Evolutionary conservation across 2,113 vertebrate species (phyloP), one percentile per base, ranked within the genome.

Genomic region (Lathamus discolor): DNA sequence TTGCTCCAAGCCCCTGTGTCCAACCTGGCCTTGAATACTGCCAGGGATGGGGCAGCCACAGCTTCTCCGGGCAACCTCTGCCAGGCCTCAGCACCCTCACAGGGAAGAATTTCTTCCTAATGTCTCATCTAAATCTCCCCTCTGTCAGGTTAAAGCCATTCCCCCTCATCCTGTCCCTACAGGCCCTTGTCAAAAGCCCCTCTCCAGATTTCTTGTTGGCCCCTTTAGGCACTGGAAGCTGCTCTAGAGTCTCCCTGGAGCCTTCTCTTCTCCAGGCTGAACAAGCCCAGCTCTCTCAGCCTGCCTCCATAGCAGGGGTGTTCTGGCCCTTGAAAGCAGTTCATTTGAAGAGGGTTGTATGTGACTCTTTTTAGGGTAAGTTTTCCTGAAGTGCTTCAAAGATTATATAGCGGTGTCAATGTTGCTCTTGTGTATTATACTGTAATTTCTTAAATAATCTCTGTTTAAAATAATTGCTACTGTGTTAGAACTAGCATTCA

Each of bases 401-500:
- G 19, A 41, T 76, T 51, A 52, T 25, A 2, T 61, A 51, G 6
- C 17, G 11, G 72, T 61, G 51, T n/a, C 54, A 83, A 5, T 23
- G 19, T 37, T 79, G 64, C 13, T 88, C 31, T 86, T 94, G 24
- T 8, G 9, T 1, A 1, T 73, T 54, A 76, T 28, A 52, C 31
- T 89, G n/a, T 59, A 73, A 51, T 92, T 90, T 87, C 29, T 67
- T 81, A 72, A 68, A 61, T 61, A 85, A 82, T 41, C 6, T 54
- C 1, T 64, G 57, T 68, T 27, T 0, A 2, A 20, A 88, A 51
- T 29, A 33, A 37, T 2, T 51, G 5, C 11, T 73, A 86, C 49
- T 63, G 13, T 69, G 11, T 82, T 63, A 75, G 55, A 96, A 79
- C 10, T 82, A 88, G 64, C 25, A 81, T 62, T 92, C 28, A 28